Evolutionary conservation across 64 coral and sea anemone genomes (phyloP).

Genomic region (Montipora cactus): DNA sequence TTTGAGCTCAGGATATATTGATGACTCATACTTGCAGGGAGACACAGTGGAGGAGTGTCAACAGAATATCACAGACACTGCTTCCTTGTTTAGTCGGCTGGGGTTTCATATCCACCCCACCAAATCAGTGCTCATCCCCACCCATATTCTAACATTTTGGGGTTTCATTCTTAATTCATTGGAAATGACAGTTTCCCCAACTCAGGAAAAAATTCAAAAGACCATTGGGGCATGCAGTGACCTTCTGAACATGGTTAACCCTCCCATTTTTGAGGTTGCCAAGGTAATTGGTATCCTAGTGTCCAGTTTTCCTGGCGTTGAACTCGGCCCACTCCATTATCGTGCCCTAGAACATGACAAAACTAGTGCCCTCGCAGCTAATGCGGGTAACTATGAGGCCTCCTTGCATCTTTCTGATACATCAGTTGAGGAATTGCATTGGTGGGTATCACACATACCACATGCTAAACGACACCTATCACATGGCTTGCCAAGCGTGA

Average conservation of each 20-base stretch:
- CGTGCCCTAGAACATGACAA: slow-evolving; percentile 6
- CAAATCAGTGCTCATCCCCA: too few species aligned
- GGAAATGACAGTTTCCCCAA: too few species aligned
- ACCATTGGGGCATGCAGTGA: too few species aligned
- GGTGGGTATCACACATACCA: slow-evolving; percentile 35
- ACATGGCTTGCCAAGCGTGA: not conserved
- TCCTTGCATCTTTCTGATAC: slow-evolving; percentile 16
- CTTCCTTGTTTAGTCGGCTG: slow-evolving; percentile 30
- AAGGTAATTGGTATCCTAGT: slow-evolving; percentile 27
- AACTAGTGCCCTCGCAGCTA: slow-evolving; percentile 35
- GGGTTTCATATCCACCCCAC: not conserved
- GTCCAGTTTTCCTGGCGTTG: slow-evolving; percentile 14
- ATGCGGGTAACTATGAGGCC: slow-evolving; percentile 33
- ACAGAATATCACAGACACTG: slow-evolving; percentile 55
- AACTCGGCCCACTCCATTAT: slow-evolving; percentile 52
- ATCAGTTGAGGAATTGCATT: slow-evolving; percentile 31
- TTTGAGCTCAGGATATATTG: slow-evolving; percentile 54
- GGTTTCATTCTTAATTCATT: too few species aligned
- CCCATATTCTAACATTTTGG: too few species aligned
- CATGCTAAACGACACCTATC: slow-evolving; percentile 24
- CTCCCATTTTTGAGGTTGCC: too few species aligned
- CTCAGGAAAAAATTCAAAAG: too few species aligned
- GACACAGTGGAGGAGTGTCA: slow-evolving; percentile 38
- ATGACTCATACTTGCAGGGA: slow-evolving; percentile 74
- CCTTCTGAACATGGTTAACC: too few species aligned